These are phyloP conservation scores for Synanthedon formicaeformis DNA, from an alignment of 2,888 invertebrate species.

Conservation along the genomic window DNA sequence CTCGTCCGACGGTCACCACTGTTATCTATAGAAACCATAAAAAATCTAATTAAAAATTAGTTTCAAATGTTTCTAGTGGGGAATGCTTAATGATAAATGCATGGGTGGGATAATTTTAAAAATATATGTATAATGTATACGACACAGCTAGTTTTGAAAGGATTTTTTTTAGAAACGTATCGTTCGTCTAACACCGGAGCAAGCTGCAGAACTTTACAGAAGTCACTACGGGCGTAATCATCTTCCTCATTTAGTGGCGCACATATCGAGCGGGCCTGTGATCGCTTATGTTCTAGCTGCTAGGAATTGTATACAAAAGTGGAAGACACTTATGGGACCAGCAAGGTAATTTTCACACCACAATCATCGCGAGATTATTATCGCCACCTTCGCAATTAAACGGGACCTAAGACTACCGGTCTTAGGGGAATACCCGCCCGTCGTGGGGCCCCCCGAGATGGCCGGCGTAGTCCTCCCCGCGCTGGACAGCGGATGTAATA, in stretches of 20 bases:
- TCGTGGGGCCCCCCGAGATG: no score
- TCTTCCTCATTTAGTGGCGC: slow-evolving; percentile 83
- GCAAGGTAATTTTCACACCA: slow-evolving; percentile 42
- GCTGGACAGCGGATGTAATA: no score
- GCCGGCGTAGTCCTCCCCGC: no score
- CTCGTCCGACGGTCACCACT: slow-evolving; percentile 31
- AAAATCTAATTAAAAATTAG: slow-evolving; percentile 55
- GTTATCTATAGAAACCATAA: slow-evolving; percentile 56
- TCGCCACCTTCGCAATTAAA: no score
- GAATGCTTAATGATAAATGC: background rate
- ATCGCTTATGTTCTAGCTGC: slow-evolving; percentile 78
- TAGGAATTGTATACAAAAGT: slow-evolving; percentile 77
- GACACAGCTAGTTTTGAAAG: background rate
- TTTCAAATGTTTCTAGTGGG: slow-evolving; percentile 32
- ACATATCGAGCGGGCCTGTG: slow-evolving; percentile 83
- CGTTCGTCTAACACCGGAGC: slow-evolving; percentile 83
- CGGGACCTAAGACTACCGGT: no score
- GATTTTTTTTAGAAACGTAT: slow-evolving; percentile 66
- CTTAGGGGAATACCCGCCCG: no score
- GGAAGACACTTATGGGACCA: slow-evolving; percentile 81
- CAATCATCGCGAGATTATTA: no score
- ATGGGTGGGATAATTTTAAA: background rate
- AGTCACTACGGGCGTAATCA: slow-evolving; percentile 79
- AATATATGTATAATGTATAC: background rate
- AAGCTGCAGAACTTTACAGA: slow-evolving; percentile 86